Evolutionary conservation across 1,140 invertebrate species (phyloP).

Genomic region (Drosophila tsacasi): DNA sequence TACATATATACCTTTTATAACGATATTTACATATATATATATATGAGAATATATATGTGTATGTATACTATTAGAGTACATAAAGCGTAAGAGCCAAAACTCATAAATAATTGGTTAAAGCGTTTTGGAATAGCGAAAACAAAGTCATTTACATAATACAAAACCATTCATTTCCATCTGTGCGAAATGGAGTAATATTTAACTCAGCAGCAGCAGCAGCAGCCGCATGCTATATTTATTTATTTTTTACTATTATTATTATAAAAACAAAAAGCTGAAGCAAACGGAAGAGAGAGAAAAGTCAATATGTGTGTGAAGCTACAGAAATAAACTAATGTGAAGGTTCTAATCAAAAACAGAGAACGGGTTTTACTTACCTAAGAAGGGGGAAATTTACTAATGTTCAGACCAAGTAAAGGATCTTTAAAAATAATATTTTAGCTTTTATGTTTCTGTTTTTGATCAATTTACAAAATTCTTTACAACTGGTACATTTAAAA

Average conservation of each 20-base stretch:
- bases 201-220: constrained; percentile 6
- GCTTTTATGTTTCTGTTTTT: too few species aligned
- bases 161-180: constrained; percentile 1
- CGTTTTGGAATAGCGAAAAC: constrained; percentile 37
- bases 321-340: constrained; percentile 21
- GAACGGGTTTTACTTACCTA: neutral
- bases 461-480: too few species aligned
- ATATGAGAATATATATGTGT: constrained; percentile 11
- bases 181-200: constrained; percentile 18
- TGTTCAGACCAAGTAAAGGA: too few species aligned
- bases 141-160: constrained; percentile 34
- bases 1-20: constrained; percentile 30
- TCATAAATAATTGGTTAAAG: constrained; percentile 32
- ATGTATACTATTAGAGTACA: constrained; percentile 40
- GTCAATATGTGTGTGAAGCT: constrained; percentile 17
- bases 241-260: constrained; percentile 32
- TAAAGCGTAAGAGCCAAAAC: constrained; percentile 27
- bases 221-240: constrained; percentile 30
- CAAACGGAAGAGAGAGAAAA: constrained; percentile 6
- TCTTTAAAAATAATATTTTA: too few species aligned
- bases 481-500: too few species aligned
- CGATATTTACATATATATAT: constrained; percentile 35
- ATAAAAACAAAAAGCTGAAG: constrained; percentile 8
- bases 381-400: neutral
- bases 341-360: neutral